phyloP scores from a whole-genome alignment of 1,140 invertebrate species.

The Himalopsyche phryganea region DNA sequence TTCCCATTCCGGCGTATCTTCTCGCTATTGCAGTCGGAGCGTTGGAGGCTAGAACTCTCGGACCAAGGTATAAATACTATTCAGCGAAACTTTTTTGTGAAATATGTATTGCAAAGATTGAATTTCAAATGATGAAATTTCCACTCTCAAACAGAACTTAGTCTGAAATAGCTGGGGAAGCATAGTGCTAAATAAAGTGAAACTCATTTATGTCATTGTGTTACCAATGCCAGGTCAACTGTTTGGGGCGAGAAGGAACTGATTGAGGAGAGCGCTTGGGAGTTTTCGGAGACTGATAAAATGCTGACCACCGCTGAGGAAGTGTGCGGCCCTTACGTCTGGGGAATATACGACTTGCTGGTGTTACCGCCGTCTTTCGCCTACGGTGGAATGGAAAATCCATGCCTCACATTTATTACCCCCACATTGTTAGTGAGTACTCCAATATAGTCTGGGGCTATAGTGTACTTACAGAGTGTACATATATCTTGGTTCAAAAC shows the following conservation, averaged over 20 bases:
- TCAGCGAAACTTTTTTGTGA: background rate
- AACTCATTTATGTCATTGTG: background rate
- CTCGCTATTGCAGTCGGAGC: constrained; percentile 86
- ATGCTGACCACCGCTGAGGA: constrained; percentile 81
- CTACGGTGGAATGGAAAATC: constrained; percentile 97
- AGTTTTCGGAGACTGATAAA: constrained; percentile 84
- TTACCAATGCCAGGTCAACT: constrained; percentile 58
- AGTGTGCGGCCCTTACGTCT: constrained; percentile 77
- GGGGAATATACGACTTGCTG: constrained; percentile 85
- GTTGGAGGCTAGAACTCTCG: constrained; percentile 72
- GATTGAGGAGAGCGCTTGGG: constrained; percentile 78
- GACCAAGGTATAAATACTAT: constrained; percentile 56
- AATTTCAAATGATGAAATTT: too few relatives aligned
- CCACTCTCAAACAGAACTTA: background rate
- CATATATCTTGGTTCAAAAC: too few relatives aligned
- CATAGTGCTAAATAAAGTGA: background rate
- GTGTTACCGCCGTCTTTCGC: constrained; percentile 93
- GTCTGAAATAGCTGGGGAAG: background rate
- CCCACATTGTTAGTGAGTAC: constrained; percentile 73
- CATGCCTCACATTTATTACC: constrained; percentile 92
- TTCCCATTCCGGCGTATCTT: constrained; percentile 73
- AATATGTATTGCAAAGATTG: background rate
- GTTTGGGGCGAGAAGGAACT: constrained; percentile 89
- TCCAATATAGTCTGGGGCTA: too few relatives aligned
- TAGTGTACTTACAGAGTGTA: too few relatives aligned